Conservation (phyloP, 2,113 vertebrate genomes). For the Percopsis transmontana region DNA sequence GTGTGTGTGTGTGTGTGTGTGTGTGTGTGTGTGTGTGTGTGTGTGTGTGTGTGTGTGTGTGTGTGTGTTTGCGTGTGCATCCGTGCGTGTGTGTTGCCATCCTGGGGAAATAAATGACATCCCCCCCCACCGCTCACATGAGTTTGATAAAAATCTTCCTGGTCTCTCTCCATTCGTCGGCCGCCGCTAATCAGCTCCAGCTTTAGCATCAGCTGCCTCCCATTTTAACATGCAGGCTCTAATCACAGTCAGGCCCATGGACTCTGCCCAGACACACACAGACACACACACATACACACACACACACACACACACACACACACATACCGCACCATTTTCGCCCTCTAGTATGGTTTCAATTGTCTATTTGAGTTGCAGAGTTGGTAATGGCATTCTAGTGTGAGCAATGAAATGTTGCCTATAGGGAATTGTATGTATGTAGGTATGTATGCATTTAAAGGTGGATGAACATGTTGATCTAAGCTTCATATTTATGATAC, state of each 20-base stretch:
- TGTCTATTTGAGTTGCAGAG: slow-evolving; percentile 56
- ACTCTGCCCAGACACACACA: slow-evolving; percentile 37
- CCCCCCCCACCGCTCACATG: slow-evolving; percentile 56
- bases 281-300: slow-evolving; percentile 36
- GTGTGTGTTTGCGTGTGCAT: slow-evolving; percentile 28
- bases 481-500: slow-evolving; percentile 23
- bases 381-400: slow-evolving; percentile 51
- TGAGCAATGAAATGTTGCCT: slow-evolving; percentile 62
- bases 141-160: slow-evolving; percentile 76
- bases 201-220: slow-evolving; percentile 68
- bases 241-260: slow-evolving; percentile 71
- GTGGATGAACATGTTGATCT: slow-evolving; percentile 39
- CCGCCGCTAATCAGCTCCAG: slow-evolving; percentile 70
- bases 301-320: slow-evolving; percentile 44
- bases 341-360: slow-evolving; percentile 65
- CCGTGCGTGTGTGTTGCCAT: slow-evolving; percentile 43
- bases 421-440: slow-evolving; percentile 39
- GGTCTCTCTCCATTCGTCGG: slow-evolving; percentile 62
- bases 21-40: neutral
- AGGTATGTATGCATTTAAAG: slow-evolving; percentile 20
- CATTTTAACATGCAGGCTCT: slow-evolving; percentile 68
- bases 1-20: neutral
- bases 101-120: slow-evolving; percentile 68
- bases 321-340: slow-evolving; percentile 22
- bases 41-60: slow-evolving; percentile 43